These are phyloP conservation scores for Rhabdomys dilectus DNA, from an alignment of 2,113 vertebrate species.

Conservation along the genomic window DNA sequence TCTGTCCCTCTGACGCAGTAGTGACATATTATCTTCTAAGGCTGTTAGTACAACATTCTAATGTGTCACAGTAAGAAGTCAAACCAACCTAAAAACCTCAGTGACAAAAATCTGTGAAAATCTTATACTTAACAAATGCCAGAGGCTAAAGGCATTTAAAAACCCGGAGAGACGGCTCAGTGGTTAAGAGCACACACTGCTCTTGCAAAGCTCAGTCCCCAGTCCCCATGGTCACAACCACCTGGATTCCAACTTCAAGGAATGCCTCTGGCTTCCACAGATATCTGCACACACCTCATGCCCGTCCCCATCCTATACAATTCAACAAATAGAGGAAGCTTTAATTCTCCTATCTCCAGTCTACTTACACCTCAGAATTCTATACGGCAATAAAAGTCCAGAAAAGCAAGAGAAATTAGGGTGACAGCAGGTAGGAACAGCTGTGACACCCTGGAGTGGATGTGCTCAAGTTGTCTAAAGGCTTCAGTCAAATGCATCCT, in stretches of 20 bases:
- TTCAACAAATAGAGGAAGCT: neutral
- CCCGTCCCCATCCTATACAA: neutral
- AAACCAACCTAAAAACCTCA: neutral
- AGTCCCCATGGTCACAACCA: neutral
- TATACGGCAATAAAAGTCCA: neutral
- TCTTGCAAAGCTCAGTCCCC: neutral
- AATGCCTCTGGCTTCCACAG: neutral
- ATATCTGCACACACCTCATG: neutral
- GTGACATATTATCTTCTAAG: neutral
- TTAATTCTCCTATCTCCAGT: neutral
- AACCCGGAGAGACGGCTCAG: neutral
- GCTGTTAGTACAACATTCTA: neutral
- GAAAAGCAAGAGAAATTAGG: neutral
- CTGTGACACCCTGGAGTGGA: too few relatives aligned
- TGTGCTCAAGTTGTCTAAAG: rapidly evolving
- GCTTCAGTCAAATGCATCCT: neutral
- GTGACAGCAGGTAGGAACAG: neutral
- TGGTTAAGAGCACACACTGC: neutral
- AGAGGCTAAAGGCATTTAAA: too few relatives aligned
- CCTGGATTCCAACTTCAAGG: neutral
- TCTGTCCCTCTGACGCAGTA: neutral
- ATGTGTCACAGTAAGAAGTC: neutral
- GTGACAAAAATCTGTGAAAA: neutral
- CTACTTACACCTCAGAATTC: neutral
- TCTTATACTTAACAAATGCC: neutral